These are phyloP conservation scores for Uloborus diversus DNA, from an alignment of 1,140 invertebrate species.

Conservation along the genomic window DNA sequence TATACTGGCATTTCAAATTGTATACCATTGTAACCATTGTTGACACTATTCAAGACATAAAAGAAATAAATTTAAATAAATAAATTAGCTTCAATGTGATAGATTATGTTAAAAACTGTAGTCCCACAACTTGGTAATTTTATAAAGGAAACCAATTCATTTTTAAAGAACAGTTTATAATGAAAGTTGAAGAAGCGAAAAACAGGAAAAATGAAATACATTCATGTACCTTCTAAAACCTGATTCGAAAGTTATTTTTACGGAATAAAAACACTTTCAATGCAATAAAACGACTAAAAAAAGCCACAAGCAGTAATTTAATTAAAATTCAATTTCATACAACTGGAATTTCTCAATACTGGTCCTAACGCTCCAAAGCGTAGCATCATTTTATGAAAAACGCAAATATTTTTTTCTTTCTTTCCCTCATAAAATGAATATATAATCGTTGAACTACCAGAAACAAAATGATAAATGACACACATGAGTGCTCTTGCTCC, in stretches of 20 bases:
- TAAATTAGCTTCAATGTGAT: background rate
- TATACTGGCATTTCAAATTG: background rate
- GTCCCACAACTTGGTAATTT: too few species aligned
- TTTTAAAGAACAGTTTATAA: too few species aligned
- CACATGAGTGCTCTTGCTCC: slow-evolving; percentile 4
- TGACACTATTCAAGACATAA: background rate
- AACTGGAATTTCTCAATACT: too few species aligned
- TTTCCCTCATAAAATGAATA: background rate
- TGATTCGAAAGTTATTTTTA: too few species aligned
- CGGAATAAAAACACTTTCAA: too few species aligned
- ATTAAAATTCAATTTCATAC: too few species aligned
- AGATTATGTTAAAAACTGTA: too few species aligned
- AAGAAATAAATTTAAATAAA: background rate
- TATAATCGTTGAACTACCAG: background rate
- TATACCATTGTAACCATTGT: background rate
- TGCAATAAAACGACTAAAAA: too few species aligned
- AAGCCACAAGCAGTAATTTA: too few species aligned
- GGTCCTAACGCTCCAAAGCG: too few species aligned
- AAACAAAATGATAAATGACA: background rate
- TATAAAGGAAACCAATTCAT: too few species aligned
- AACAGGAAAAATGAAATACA: background rate
- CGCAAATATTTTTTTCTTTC: background rate
- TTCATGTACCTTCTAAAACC: background rate
- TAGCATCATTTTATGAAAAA: background rate
- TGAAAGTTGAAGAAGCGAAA: too few species aligned